Evolutionary conservation across 2,888 invertebrate genomes (phyloP).

Genomic region (Latrodectus hesperus): DNA sequence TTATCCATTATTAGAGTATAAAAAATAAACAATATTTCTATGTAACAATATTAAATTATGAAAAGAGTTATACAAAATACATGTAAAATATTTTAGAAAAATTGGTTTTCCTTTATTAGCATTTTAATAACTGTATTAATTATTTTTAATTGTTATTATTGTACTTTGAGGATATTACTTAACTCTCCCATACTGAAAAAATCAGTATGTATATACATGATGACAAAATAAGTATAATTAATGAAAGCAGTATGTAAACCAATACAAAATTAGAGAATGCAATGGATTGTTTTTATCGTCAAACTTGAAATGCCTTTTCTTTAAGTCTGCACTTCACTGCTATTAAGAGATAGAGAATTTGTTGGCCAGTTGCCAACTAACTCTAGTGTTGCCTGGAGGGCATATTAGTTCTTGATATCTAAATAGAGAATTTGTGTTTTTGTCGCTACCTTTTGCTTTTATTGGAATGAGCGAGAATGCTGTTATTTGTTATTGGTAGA

Average conservation of each 20-base stretch:
- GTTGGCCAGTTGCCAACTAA: background rate
- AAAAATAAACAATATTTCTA: no score
- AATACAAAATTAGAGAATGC: slow-evolving; percentile 15
- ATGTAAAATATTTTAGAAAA: slow-evolving; percentile 4
- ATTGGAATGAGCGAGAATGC: no score
- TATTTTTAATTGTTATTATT: slow-evolving; percentile 34
- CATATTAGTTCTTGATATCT: slow-evolving; percentile 16
- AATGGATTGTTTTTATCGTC: slow-evolving; percentile 12
- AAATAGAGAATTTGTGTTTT: slow-evolving; percentile 4
- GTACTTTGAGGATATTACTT: slow-evolving; percentile 12
- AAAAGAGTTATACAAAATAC: background rate
- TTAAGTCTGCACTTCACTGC: background rate
- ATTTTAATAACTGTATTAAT: slow-evolving; percentile 8
- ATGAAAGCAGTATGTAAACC: slow-evolving; percentile 13
- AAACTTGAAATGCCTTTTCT: slow-evolving; percentile 6
- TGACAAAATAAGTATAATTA: background rate
- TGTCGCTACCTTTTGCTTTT: background rate
- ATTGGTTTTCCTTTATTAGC: slow-evolving; percentile 12
- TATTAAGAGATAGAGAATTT: slow-evolving; percentile 6
- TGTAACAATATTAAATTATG: no score
- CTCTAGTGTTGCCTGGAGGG: background rate
- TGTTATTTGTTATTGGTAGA: no score
- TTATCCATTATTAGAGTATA: background rate
- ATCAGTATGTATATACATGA: slow-evolving; percentile 7
- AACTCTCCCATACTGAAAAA: slow-evolving; percentile 15